phyloP scores from a whole-genome alignment of 2,888 invertebrate genomes.

The Campaea margaritaria region DNA sequence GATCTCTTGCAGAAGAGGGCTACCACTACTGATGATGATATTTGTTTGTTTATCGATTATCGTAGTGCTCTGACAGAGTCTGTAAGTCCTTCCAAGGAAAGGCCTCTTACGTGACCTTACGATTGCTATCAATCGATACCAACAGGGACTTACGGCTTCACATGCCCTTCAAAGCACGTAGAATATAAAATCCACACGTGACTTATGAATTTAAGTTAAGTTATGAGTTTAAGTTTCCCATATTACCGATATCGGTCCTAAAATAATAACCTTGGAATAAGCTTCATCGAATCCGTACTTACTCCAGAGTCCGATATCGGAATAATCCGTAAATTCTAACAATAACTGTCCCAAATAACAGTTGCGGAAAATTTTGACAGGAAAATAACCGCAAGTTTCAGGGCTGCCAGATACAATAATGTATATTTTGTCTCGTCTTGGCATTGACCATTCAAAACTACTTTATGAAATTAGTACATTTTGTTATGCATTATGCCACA shows the following conservation, averaged over 20 bases:
- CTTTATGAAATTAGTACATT: not conserved
- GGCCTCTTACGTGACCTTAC: no score
- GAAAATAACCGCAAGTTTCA: slow-evolving; percentile 14
- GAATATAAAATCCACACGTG: no score
- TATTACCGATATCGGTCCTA: not conserved
- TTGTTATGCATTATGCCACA: no score
- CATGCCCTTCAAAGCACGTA: no score
- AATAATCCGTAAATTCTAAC: slow-evolving; percentile 25
- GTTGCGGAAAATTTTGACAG: slow-evolving; percentile 27
- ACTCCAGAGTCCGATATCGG: not conserved
- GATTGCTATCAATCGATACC: not conserved
- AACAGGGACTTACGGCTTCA: no score
- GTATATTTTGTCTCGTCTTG: slow-evolving; percentile 1
- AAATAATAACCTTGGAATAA: slow-evolving; percentile 13
- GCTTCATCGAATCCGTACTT: slow-evolving; percentile 1
- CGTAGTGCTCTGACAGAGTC: no score
- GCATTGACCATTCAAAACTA: not conserved
- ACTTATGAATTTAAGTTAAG: no score
- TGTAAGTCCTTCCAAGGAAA: no score
- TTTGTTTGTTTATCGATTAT: no score
- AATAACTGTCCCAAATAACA: slow-evolving; percentile 27
- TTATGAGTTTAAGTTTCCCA: no score
- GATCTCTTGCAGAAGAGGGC: no score
- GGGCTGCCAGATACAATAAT: slow-evolving; percentile 18
- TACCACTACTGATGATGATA: no score